A percentile compares a stretch with the other conserved stretches of the same genome.
phyloP scores from a whole-genome alignment of 2,888 invertebrate genomes.

The Philhelius pedissequus region DNA sequence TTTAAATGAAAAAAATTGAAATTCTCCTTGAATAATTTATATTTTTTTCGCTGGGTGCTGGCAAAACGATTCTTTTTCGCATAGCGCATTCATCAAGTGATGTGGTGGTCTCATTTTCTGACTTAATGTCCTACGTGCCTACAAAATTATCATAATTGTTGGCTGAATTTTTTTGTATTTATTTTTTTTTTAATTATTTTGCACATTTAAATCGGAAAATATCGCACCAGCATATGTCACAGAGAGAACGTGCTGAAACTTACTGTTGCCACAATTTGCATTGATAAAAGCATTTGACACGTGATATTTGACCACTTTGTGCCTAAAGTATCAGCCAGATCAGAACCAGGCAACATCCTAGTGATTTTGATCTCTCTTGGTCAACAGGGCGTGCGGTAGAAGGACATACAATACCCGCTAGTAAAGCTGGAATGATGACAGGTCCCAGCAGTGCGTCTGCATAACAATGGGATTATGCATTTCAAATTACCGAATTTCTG shows the following conservation, averaged over 20 bases:
- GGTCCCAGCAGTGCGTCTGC: slow-evolving; percentile 27
- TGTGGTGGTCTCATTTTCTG: slow-evolving; percentile 10
- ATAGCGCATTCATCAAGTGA: neutral
- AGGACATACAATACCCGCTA: neutral
- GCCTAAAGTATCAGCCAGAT: neutral
- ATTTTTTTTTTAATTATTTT: neutral
- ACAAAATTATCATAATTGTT: slow-evolving; percentile 10
- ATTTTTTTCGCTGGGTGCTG: neutral
- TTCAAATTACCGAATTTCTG: slow-evolving; percentile 6
- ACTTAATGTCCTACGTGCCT: slow-evolving; percentile 26
- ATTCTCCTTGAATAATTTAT: neutral
- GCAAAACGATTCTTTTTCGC: neutral
- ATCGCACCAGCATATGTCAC: slow-evolving; percentile 4
- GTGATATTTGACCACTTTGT: slow-evolving; percentile 60
- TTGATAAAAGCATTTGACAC: slow-evolving; percentile 58
- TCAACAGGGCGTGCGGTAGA: neutral
- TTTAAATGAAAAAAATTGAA: neutral
- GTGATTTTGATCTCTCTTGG: slow-evolving; percentile 1
- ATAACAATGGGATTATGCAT: slow-evolving; percentile 57
- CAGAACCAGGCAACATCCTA: neutral
- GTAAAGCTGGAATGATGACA: neutral
- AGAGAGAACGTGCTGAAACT: slow-evolving; percentile 52
- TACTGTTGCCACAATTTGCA: slow-evolving; percentile 40
- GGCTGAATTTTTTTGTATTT: neutral
- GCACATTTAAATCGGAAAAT: slow-evolving; percentile 6